Base-by-base conservation (phyloP, 2,888 invertebrate genomes). In the Andrena bucephala region DNA sequence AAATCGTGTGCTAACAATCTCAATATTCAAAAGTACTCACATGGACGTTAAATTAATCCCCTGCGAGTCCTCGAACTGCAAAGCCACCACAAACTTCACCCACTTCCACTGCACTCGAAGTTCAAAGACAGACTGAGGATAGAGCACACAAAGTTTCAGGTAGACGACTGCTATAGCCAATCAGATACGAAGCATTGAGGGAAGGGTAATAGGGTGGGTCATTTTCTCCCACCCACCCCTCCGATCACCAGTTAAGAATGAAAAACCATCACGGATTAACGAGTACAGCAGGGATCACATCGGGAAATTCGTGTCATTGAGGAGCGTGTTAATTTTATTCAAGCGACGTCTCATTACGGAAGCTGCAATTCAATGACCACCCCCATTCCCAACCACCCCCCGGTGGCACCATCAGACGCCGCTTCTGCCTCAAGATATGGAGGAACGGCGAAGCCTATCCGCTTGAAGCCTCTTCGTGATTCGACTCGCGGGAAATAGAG, bases 401-500 rank as follows among this genome's bases (percentile, higher is more conserved):
- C 20, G 33, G 2, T 27, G 7, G 29, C 27, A 27, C 16, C 3
- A 50, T 29, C 29, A 29, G 65, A 16, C 63, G 27, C n/a, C 1
- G 29, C 4, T n/a, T 29, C 16, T 27, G n/a, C 29, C 20, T 36
- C 6, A 6, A 27, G 20, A 36, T 13, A 16, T 24, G 36, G 8
- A 1, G 48, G 59, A 66, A 67, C 27, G 66, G 5, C 48, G 13
- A 42, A 20, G 52, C 69, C 36, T 48, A 79, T 72, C 63, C 54
- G 71, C 66, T 83, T 79, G 57, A 82, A 79, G 27, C 42, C 31
- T 57, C 29, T 63, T 16, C 8, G 73, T 57, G 36, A 81, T 65
- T 69, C 57, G 62, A 48, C 20, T 70, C 67, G 60, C 73, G 69
- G 69, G 75, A 78, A 84, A 70, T 62, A 69, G 52, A 42, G 72